Conservation (phyloP, 2,113 vertebrate species). For the Lamprotornis superbus region DNA sequence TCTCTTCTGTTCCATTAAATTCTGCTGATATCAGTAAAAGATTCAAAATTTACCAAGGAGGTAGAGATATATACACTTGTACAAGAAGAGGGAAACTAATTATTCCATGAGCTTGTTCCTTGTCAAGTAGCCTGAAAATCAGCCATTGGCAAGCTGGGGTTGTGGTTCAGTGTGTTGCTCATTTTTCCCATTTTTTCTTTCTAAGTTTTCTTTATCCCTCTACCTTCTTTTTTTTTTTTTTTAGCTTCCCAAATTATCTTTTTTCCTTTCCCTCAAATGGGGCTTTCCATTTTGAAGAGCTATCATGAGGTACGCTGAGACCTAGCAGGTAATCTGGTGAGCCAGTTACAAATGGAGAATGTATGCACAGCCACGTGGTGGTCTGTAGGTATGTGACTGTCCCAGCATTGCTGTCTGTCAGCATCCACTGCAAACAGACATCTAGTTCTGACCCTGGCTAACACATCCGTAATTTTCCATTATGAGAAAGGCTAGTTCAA, state of each 20-base stretch:
- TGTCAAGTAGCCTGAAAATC: not conserved
- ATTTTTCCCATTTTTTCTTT: not conserved
- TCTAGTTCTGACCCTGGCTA: not conserved
- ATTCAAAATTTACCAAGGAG: not conserved
- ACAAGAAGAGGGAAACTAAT: not conserved
- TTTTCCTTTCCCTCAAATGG: not conserved
- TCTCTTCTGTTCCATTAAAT: not conserved
- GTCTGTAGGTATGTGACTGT: not conserved
- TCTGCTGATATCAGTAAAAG: not conserved
- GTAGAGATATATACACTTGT: not conserved
- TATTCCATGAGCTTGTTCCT: not conserved
- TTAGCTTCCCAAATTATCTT: not conserved
- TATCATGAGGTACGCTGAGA: not conserved
- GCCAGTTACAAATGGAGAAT: not conserved
- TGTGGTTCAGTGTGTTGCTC: not conserved
- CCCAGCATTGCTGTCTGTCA: not conserved
- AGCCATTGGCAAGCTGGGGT: not conserved
- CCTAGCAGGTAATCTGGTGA: not conserved
- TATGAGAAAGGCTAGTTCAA: not conserved
- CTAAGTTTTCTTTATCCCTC: not conserved
- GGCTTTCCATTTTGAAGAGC: not conserved
- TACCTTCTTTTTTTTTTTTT: not conserved
- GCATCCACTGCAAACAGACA: not conserved
- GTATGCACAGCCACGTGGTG: not conserved
- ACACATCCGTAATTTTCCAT: not conserved